phyloP scores from a whole-genome alignment of 1,140 invertebrate genomes.

The Acromyrmex echinatior region DNA sequence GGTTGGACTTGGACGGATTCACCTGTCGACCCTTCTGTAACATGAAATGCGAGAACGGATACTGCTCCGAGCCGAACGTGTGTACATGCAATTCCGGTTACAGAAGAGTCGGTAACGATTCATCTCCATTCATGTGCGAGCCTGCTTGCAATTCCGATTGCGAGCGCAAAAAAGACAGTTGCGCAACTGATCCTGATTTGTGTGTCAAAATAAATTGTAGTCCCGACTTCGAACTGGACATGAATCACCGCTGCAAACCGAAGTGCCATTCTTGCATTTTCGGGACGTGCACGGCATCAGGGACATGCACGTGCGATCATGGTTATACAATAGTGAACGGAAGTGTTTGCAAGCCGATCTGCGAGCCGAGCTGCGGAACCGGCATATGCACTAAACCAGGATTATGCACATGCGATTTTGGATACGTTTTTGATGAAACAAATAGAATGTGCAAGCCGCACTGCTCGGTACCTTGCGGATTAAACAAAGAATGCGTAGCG shows the following conservation, averaged over 20 bases:
- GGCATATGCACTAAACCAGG: slow-evolving; percentile 62
- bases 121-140: slow-evolving; percentile 75
- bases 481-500: not conserved
- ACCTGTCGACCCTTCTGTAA: slow-evolving; percentile 82
- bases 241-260: not conserved
- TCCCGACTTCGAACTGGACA: slow-evolving; percentile 60
- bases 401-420: slow-evolving; percentile 26
- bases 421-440: not conserved
- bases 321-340: slow-evolving; percentile 49
- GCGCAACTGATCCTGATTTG: slow-evolving; percentile 86
- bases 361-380: slow-evolving; percentile 44
- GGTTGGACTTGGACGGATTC: not conserved
- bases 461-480: not conserved
- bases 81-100: slow-evolving; percentile 81
- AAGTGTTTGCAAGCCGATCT: slow-evolving; percentile 44
- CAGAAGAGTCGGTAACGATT: not conserved
- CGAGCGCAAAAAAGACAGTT: slow-evolving; percentile 88
- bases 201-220: slow-evolving; percentile 83
- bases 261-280: slow-evolving; percentile 21
- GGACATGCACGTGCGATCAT: not conserved
- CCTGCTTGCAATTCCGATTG: slow-evolving; percentile 80
- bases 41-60: slow-evolving; percentile 80
- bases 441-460: not conserved
- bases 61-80: slow-evolving; percentile 27
- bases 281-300: slow-evolving; percentile 20